Evolutionary conservation across 2,888 invertebrate species (phyloP).

Genomic region (Caenorhabditis sp.): DNA sequence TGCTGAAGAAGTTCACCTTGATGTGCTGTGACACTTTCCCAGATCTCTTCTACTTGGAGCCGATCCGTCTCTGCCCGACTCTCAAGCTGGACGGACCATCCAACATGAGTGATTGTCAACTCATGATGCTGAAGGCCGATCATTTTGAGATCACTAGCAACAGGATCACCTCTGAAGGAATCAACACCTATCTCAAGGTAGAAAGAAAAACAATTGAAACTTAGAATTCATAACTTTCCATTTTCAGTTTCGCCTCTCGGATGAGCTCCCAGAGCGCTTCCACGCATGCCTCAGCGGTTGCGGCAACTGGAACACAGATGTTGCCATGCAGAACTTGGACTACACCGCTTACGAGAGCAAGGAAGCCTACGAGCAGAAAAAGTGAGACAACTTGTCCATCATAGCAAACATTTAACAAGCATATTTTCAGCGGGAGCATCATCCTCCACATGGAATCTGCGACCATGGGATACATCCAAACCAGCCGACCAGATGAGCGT

Average conservation of each 20-base stretch:
- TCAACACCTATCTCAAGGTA: constrained; percentile 38
- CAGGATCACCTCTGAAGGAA: constrained; percentile 6
- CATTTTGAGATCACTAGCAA: constrained; percentile 24
- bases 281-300: neutral
- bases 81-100: constrained; percentile 28
- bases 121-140: neutral
- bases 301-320: neutral
- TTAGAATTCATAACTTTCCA: neutral
- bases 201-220: neutral
- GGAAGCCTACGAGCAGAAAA: neutral
- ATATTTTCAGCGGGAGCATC: constrained; percentile 19
- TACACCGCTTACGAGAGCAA: constrained; percentile 3
- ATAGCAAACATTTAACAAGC: neutral
- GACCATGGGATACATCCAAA: neutral
- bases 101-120: constrained; percentile 3
- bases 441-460: neutral
- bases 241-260: constrained; percentile 10
- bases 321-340: neutral
- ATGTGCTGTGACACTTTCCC: constrained; percentile 15
- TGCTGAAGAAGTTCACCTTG: constrained; percentile 23
- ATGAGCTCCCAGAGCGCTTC: neutral
- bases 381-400: constrained; percentile 3
- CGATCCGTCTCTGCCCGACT: constrained; percentile 13
- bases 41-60: constrained; percentile 19
- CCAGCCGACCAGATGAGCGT: neutral